phyloP scores from a whole-genome alignment of 2,797 vertebrate genomes.

The Leuciscus waleckii region DNA sequence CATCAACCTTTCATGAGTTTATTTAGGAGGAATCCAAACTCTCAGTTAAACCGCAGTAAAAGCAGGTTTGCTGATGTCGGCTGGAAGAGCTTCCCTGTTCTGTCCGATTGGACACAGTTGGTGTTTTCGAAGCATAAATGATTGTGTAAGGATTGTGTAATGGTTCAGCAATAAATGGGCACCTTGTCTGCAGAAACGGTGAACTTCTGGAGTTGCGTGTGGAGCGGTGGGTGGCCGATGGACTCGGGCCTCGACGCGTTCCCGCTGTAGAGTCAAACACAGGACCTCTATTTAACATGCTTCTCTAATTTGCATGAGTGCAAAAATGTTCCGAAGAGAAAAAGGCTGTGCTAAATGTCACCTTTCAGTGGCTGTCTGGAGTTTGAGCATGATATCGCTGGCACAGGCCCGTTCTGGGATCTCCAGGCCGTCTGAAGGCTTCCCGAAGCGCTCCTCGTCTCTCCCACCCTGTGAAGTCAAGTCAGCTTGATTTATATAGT shows the following conservation, averaged over 20 bases:
- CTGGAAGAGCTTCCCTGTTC: constrained; percentile 1
- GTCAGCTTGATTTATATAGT: neutral
- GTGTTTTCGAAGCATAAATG: constrained; percentile 5
- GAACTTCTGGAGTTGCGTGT: constrained; percentile 80
- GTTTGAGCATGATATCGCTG: constrained; percentile 70
- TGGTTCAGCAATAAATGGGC: constrained; percentile 48
- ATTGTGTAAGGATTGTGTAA: constrained; percentile 53
- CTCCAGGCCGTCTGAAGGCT: constrained; percentile 59
- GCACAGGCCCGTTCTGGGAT: constrained; percentile 55
- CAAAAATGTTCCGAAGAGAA: constrained; percentile 69
- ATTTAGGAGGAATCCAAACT: constrained; percentile 1
- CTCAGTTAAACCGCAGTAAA: neutral
- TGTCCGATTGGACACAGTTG: constrained; percentile 16
- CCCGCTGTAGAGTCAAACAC: constrained; percentile 70
- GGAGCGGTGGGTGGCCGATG: constrained; percentile 58
- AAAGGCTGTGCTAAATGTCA: constrained; percentile 65
- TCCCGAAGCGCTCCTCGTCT: constrained; percentile 62
- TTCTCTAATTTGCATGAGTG: constrained; percentile 2
- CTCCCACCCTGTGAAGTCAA: constrained; percentile 60
- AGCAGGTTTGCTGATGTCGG: neutral
- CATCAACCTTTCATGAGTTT: constrained; percentile 7
- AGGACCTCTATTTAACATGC: constrained; percentile 53
- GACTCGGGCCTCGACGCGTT: constrained; percentile 55
- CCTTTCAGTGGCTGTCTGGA: constrained; percentile 73
- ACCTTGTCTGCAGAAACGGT: constrained; percentile 84